Evolutionary conservation across 2,797 vertebrate species (phyloP).

Genomic region (Melanotaenia boesemani): DNA sequence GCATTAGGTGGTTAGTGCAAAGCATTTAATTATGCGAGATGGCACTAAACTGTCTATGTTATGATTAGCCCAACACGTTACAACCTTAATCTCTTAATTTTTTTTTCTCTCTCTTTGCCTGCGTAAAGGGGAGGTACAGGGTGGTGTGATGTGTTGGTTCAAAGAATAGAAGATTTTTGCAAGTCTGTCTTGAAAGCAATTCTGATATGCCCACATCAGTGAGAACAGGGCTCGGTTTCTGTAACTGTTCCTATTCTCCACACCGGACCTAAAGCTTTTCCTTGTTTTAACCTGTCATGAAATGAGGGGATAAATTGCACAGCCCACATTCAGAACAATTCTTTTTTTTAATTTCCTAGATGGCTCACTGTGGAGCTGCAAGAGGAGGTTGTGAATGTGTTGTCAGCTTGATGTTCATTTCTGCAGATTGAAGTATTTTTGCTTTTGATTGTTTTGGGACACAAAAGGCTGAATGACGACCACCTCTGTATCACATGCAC

Average conservation of each 20-base stretch:
- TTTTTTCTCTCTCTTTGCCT: constrained; percentile 31
- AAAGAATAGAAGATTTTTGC: constrained; percentile 9
- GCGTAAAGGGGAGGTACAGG: constrained; percentile 40
- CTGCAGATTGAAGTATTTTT: background rate
- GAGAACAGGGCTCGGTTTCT: constrained; percentile 1
- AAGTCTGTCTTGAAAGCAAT: constrained; percentile 5
- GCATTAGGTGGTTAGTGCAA: constrained; percentile 83
- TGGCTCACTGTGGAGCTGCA: constrained; percentile 7
- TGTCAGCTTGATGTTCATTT: constrained; percentile 1
- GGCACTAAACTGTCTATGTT: constrained; percentile 85
- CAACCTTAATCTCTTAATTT: constrained; percentile 74
- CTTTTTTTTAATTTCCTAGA: background rate
- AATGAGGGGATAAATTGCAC: background rate
- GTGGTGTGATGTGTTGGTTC: constrained; percentile 23
- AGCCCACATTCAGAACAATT: background rate
- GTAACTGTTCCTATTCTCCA: background rate
- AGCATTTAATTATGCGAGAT: constrained; percentile 86
- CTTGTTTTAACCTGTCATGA: background rate
- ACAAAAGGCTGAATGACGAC: background rate
- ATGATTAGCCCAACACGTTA: constrained; percentile 84
- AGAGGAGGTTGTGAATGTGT: background rate
- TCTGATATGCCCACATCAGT: background rate
- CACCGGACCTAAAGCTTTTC: background rate
- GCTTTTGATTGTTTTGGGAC: background rate
- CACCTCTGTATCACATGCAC: background rate